Conservation (phyloP, 2,888 invertebrate genomes). For the Holacanthella duospinosa region DNA sequence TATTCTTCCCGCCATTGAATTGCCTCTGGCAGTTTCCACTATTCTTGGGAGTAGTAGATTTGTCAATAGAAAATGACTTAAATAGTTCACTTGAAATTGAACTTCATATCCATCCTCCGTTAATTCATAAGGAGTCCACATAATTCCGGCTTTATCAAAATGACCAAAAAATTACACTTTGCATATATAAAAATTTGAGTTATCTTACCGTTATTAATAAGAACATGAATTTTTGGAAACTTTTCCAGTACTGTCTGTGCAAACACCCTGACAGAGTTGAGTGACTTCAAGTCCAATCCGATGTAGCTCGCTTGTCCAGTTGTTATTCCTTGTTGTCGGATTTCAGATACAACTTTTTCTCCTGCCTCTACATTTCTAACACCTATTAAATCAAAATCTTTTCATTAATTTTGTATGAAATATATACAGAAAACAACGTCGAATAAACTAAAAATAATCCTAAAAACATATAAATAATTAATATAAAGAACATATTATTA, state of each 20-base stretch:
- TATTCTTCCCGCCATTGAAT: constrained; percentile 52
- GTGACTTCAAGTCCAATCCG: constrained; percentile 62
- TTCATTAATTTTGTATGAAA: too few species aligned
- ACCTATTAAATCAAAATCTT: too few species aligned
- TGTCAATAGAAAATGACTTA: constrained; percentile 74
- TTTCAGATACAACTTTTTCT: neutral
- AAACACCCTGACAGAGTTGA: constrained; percentile 66
- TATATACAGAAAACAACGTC: too few species aligned
- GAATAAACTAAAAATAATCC: too few species aligned
- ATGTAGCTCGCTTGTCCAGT: constrained; percentile 46
- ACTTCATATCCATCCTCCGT: constrained; percentile 75
- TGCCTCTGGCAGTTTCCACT: constrained; percentile 41
- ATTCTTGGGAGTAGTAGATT: constrained; percentile 67
- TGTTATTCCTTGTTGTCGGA: neutral
- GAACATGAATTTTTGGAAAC: constrained; percentile 56
- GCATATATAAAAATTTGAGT: neutral
- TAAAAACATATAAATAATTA: neutral
- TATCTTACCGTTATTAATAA: constrained; percentile 64
- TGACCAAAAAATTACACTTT: too few species aligned
- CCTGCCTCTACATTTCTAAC: neutral
- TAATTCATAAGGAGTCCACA: constrained; percentile 68
- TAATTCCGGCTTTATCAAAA: constrained; percentile 81
- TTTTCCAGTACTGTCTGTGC: constrained; percentile 55
- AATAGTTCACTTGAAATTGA: constrained; percentile 76
- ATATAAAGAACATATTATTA: too few species aligned